Evolutionary conservation across 2,113 vertebrate species (phyloP).

Genomic region (Tinamus guttatus): DNA sequence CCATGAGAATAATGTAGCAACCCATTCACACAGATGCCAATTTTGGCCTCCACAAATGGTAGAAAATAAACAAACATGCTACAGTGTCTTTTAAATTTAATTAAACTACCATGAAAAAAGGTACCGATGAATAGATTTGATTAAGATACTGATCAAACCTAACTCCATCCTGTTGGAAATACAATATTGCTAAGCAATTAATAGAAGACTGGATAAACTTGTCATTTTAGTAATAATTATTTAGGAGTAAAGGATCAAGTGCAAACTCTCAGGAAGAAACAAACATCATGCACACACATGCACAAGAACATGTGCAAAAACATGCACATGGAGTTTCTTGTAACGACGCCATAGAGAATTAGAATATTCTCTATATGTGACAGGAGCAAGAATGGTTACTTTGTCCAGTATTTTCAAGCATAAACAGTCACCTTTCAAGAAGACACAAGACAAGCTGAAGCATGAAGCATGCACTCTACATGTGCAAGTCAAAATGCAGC

Average conservation of each 20-base stretch:
- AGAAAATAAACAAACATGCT: neutral
- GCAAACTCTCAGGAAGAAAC: neutral
- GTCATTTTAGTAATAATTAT: neutral
- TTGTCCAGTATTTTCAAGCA: neutral
- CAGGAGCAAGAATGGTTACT: neutral
- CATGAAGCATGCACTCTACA: neutral
- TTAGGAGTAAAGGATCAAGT: neutral
- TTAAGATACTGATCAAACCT: neutral
- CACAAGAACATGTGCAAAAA: neutral
- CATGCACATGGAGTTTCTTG: neutral
- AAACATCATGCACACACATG: neutral
- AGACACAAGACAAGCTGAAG: neutral
- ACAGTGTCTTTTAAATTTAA: neutral
- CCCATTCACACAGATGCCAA: slow-evolving; percentile 30
- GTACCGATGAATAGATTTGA: neutral
- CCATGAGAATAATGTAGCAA: slow-evolving; percentile 65
- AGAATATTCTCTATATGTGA: neutral
- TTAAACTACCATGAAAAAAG: neutral
- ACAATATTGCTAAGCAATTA: neutral
- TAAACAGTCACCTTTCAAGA: neutral
- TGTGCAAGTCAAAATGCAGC: neutral
- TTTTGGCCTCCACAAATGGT: slow-evolving; percentile 28
- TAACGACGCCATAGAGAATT: neutral
- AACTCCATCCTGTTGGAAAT: neutral
- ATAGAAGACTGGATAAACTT: neutral